phyloP scores from a whole-genome alignment of 2,888 invertebrate genomes.

The Papilio gigon region DNA sequence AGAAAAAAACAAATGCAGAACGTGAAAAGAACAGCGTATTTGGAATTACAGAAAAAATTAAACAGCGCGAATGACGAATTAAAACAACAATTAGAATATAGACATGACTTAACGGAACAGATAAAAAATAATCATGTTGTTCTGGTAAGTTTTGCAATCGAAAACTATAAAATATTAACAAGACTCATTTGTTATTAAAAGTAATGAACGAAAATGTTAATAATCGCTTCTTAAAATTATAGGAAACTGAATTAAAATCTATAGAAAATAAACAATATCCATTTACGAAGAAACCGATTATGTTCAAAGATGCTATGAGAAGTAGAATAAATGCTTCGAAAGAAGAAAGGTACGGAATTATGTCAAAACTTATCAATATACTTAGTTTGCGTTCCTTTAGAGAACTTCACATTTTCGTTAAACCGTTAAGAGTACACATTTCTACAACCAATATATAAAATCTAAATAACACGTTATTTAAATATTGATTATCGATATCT shows the following conservation, averaged over 20 bases:
- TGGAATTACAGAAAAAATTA: conserved; percentile 60
- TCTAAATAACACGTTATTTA: no score
- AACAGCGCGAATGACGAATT: conserved; percentile 64
- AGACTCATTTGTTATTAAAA: no score
- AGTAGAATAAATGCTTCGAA: conserved; percentile 56
- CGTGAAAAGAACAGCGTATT: conserved; percentile 62
- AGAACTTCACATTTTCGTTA: not conserved
- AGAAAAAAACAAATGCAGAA: conserved; percentile 58
- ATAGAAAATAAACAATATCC: conserved; percentile 64
- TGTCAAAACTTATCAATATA: conserved; percentile 1
- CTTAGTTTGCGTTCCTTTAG: not conserved
- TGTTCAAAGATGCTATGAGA: conserved; percentile 67
- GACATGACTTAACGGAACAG: conserved; percentile 61
- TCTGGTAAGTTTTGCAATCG: conserved; percentile 56
- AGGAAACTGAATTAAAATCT: conserved; percentile 60
- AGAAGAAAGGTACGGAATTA: conserved; percentile 49
- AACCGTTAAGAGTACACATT: not conserved
- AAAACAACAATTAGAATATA: conserved; percentile 64
- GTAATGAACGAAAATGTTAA: no score
- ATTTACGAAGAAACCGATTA: conserved; percentile 65
- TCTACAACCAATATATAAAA: not conserved
- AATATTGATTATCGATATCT: no score
- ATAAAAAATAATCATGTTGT: conserved; percentile 64
- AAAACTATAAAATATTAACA: no score
- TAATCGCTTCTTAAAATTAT: conserved; percentile 44